These are phyloP conservation scores for Lasioglossum vierecki DNA, from an alignment of 2,888 invertebrate species.

Conservation along the genomic window DNA sequence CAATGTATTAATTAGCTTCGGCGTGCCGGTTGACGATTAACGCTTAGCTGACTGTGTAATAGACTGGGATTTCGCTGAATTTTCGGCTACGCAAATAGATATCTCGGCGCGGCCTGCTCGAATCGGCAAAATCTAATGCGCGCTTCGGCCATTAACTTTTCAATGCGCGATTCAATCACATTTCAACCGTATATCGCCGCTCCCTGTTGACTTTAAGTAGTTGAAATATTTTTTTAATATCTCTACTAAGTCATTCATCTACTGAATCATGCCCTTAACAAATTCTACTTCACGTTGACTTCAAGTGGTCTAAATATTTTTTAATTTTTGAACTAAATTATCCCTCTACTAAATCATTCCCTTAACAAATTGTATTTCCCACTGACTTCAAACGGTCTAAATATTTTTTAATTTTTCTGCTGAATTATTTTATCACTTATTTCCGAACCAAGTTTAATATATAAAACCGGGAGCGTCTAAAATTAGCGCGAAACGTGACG, in stretches of 20 bases:
- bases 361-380: no score
- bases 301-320: no score
- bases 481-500: not conserved
- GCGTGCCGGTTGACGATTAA: slow-evolving; percentile 28
- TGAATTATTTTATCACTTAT: not conserved
- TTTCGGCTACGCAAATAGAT: slow-evolving; percentile 1
- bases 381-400: not conserved
- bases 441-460: not conserved
- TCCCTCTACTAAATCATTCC: no score
- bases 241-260: no score
- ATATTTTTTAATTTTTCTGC: no score
- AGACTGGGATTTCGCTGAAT: slow-evolving; percentile 13
- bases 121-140: not conserved
- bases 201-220: not conserved
- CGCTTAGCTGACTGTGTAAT: slow-evolving; percentile 8
- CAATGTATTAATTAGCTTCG: slow-evolving; percentile 46
- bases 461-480: not conserved
- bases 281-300: no score
- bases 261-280: no score
- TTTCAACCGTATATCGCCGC: not conserved
- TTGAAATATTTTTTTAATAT: not conserved
- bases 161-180: slow-evolving; percentile 4
- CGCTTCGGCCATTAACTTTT: not conserved
- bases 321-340: no score
- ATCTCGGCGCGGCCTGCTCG: not conserved